These are phyloP conservation scores for Byasa hedistus DNA, from an alignment of 2,888 invertebrate species.

Conservation along the genomic window DNA sequence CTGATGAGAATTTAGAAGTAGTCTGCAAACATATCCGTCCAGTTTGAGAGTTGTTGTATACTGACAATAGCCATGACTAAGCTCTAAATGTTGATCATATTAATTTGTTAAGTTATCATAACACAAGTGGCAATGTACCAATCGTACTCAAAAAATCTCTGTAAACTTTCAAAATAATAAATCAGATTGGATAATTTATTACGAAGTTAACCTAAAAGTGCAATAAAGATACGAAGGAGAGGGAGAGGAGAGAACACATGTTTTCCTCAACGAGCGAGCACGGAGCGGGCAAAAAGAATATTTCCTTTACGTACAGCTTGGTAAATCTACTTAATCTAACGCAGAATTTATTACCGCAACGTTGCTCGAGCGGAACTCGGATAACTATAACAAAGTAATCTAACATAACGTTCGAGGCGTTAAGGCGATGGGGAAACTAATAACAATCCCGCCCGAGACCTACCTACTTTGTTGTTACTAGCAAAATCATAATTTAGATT, in stretches of 20 bases:
- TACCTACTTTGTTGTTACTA: slow-evolving; percentile 19
- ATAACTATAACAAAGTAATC: slow-evolving; percentile 30
- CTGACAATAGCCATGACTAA: no score
- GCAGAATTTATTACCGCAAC: slow-evolving; percentile 29
- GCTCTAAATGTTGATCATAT: no score
- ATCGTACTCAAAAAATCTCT: no score
- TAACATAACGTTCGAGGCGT: slow-evolving; percentile 25
- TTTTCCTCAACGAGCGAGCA: slow-evolving; percentile 8
- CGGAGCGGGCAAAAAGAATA: slow-evolving; percentile 12
- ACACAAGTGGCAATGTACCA: no score
- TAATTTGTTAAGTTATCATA: no score
- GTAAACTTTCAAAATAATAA: no score
- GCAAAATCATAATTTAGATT: not conserved
- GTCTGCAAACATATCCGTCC: no score
- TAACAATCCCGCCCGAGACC: slow-evolving; percentile 19
- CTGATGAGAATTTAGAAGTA: no score
- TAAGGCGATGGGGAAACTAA: slow-evolving; percentile 25
- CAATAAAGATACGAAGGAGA: no score
- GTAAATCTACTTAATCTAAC: slow-evolving; percentile 30
- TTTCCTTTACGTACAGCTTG: slow-evolving; percentile 26
- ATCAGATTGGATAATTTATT: no score
- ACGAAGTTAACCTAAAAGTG: no score
- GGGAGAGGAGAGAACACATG: not conserved
- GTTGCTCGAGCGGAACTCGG: slow-evolving; percentile 29
- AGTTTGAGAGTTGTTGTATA: no score